Evolutionary conservation across 1,140 invertebrate species (phyloP).

Genomic region (Tribolium castaneum): DNA sequence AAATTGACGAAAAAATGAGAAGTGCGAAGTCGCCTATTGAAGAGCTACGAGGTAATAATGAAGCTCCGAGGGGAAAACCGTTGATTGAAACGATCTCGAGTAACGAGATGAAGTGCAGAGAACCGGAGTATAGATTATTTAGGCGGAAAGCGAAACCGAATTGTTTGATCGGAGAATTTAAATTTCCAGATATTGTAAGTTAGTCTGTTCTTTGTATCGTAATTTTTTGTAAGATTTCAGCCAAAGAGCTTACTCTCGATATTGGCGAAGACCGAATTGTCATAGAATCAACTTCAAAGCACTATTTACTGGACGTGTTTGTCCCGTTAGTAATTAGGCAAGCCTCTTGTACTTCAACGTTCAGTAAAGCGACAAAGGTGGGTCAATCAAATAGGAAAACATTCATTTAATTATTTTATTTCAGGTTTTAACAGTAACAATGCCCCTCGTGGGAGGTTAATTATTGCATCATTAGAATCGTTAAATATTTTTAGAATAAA

Average conservation of each 20-base stretch:
- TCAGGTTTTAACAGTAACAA: slow-evolving; percentile 62
- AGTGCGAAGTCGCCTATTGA: slow-evolving; percentile 60
- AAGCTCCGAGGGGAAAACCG: slow-evolving; percentile 54
- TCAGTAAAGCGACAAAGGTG: slow-evolving; percentile 73
- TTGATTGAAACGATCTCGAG: slow-evolving; percentile 49
- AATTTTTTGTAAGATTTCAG: slow-evolving; percentile 66
- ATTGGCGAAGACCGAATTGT: slow-evolving; percentile 79
- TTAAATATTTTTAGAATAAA: slow-evolving; percentile 10
- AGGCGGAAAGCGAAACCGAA: slow-evolving; percentile 60
- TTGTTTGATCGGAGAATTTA: slow-evolving; percentile 65
- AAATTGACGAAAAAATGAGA: slow-evolving; percentile 67
- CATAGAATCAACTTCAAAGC: slow-evolving; percentile 69
- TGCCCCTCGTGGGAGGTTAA: slow-evolving; percentile 58
- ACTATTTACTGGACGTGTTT: slow-evolving; percentile 75
- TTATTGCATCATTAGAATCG: background rate
- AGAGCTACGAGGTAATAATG: slow-evolving; percentile 62
- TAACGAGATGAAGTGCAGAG: slow-evolving; percentile 50
- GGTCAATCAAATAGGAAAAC: slow-evolving; percentile 50
- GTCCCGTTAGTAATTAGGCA: slow-evolving; percentile 72
- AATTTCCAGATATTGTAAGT: slow-evolving; percentile 62
- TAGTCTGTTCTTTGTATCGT: background rate
- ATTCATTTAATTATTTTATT: slow-evolving; percentile 51
- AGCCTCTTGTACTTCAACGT: slow-evolving; percentile 69
- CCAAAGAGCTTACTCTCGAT: slow-evolving; percentile 72
- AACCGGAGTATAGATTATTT: slow-evolving; percentile 63